phyloP scores from a whole-genome alignment of 2,888 invertebrate species.

The Scelioninae gen. 1 region DNA sequence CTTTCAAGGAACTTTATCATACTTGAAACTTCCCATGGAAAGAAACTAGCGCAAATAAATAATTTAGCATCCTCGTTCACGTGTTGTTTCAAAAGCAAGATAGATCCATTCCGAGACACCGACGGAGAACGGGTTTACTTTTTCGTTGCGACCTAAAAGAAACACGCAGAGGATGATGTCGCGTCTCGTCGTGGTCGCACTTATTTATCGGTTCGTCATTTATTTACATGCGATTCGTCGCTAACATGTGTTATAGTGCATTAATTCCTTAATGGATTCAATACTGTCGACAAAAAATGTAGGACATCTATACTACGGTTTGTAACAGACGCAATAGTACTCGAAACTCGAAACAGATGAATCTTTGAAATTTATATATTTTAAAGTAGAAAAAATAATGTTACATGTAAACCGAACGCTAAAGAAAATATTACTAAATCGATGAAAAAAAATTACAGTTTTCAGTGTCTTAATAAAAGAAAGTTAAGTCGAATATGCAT shows the following conservation, averaged over 20 bases:
- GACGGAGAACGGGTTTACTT: conserved; percentile 47
- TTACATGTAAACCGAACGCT: no score
- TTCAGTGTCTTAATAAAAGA: no score
- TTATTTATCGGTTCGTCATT: conserved; percentile 55
- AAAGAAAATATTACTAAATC: no score
- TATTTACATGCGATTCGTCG: conserved; percentile 38
- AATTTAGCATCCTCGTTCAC: conserved; percentile 66
- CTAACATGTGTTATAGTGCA: conserved; percentile 30
- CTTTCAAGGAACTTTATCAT: conserved; percentile 62
- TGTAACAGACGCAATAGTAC: not conserved
- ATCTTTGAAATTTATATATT: no score
- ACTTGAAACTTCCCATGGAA: conserved; percentile 67
- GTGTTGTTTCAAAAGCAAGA: conserved; percentile 58
- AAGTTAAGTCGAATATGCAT: no score
- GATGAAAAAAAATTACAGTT: no score
- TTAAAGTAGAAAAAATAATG: no score
- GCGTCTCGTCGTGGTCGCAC: conserved; percentile 12
- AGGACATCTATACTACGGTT: conserved; percentile 25
- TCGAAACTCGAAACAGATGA: no score
- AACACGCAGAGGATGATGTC: no score
- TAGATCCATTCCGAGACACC: conserved; percentile 50
- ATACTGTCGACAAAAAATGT: conserved; percentile 28
- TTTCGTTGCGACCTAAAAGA: conserved; percentile 51
- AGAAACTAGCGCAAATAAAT: conserved; percentile 76
- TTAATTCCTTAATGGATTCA: conserved; percentile 49